Evolutionary conservation across 2,888 invertebrate genomes (phyloP).

Genomic region (Campaea margaritaria): DNA sequence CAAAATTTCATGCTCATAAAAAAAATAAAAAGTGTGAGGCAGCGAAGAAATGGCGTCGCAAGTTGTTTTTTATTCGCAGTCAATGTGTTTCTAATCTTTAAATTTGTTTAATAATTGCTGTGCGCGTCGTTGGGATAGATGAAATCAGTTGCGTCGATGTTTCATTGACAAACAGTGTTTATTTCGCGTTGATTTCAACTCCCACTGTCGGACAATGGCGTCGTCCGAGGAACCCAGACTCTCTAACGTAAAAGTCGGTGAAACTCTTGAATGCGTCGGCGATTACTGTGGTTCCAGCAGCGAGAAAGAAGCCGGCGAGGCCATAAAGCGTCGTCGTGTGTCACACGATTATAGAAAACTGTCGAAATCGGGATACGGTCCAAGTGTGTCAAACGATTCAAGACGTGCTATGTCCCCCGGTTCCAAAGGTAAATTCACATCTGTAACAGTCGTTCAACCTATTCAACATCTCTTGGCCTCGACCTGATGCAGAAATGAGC

Average conservation of each 20-base stretch:
- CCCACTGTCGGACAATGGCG: conserved; percentile 80
- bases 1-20: conserved; percentile 55
- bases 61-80: conserved; percentile 80
- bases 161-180: conserved; percentile 68
- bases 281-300: conserved; percentile 63
- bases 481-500: conserved; percentile 7
- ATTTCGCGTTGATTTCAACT: conserved; percentile 64
- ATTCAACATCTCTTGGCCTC: conserved; percentile 13
- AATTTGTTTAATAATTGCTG: conserved; percentile 55
- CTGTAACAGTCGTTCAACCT: conserved; percentile 16
- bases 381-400: conserved; percentile 76
- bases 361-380: conserved; percentile 77
- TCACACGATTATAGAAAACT: conserved; percentile 77
- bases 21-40: conserved; percentile 52
- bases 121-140: conserved; percentile 56
- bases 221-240: conserved; percentile 76
- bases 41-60: conserved; percentile 82
- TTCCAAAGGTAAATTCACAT: conserved; percentile 68
- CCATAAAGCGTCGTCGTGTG: conserved; percentile 75
- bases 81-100: conserved; percentile 73
- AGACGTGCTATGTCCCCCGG: conserved; percentile 66
- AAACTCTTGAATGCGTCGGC: conserved; percentile 69
- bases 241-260: conserved; percentile 79
- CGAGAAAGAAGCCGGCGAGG: conserved; percentile 73
- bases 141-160: conserved; percentile 58